Percentiles rank a stretch among this genome's conserved stretches.
Conservation (phyloP, 2,113 vertebrate species). For the Diadophis punctatus region DNA sequence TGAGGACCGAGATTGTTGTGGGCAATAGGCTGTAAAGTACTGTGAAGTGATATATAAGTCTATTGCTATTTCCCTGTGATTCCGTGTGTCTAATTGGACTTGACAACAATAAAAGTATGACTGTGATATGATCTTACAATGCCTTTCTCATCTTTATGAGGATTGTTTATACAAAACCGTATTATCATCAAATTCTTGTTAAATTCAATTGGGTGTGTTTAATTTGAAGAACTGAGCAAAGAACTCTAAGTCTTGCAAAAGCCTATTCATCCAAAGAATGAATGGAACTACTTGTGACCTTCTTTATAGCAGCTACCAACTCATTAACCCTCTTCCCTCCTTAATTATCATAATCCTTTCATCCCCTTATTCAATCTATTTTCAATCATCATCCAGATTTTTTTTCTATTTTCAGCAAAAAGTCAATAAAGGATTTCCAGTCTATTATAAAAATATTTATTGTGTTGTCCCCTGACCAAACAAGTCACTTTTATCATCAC, state of each 20-base stretch:
- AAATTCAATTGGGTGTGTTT: not conserved
- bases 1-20: too few species aligned
- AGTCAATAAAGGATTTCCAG: too few species aligned
- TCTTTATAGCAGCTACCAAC: not conserved
- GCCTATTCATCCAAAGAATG: not conserved
- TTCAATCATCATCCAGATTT: too few species aligned
- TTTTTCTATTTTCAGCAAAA: too few species aligned
- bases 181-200: not conserved
- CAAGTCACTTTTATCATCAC: too few species aligned
- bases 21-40: too few species aligned
- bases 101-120: not conserved
- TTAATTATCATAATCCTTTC: not conserved
- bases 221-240: not conserved
- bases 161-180: not conserved
- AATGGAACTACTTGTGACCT: not conserved
- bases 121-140: not conserved
- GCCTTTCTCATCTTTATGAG: not conserved
- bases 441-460: too few species aligned
- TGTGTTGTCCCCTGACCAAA: too few species aligned
- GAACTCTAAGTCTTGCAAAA: not conserved
- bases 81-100: not conserved
- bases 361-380: too few species aligned
- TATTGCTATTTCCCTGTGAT: not conserved
- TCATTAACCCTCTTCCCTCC: not conserved
- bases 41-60: too few species aligned